Evolutionary conservation across 2,797 vertebrate genomes (phyloP), one percentile per base, ranked within the genome.

Genomic region (Trichosurus vulpecula): DNA sequence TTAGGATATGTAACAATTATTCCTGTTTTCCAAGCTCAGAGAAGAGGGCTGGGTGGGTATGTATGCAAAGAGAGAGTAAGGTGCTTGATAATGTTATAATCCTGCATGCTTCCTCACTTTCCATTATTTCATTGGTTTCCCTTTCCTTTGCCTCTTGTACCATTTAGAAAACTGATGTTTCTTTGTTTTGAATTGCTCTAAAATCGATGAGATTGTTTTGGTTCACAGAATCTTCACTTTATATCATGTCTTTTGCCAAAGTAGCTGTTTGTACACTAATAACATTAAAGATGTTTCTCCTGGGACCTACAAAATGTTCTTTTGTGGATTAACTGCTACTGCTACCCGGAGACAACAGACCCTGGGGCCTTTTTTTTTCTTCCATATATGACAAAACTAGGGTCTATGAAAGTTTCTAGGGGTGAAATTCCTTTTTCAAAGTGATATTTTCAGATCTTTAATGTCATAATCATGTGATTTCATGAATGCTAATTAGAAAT

Each of bases 191-290:
- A 95, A 93, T 93, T 97, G 91, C 96, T 58, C 81, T 97, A 87
- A 97, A 98, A 97, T 97, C 97, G 96, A 94, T 97, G 93, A 54
- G 61, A 87, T 92, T 96, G 93, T 96, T 98, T 98, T 97, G 95
- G 94, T 97, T 97, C 95, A 96, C 91, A 0, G 0, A 91, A 96
- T 90, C 92, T 95, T 97, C 92, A 94, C 92, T 98, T 98, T 97
- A 97, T 97, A 91, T 91, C 96, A 92, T 93, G 54, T 97, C 93
- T 98, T 81, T 98, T 96, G 52, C 91, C 30, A 13, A 54, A 95
- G 74, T 95, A 30, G 94, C 87, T 89, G 35, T 54, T 91, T 9
- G 8, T 54, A 29, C 94, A 57, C 30, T 10, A 14, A 13, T 93
- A 47, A 52, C 56, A 57, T 93, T 5, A 0, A 35, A 94, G 58